Evolutionary conservation across 2,113 vertebrate genomes (phyloP), one percentile per base, ranked within the genome.

Genomic region (Pollachius pollachius): DNA sequence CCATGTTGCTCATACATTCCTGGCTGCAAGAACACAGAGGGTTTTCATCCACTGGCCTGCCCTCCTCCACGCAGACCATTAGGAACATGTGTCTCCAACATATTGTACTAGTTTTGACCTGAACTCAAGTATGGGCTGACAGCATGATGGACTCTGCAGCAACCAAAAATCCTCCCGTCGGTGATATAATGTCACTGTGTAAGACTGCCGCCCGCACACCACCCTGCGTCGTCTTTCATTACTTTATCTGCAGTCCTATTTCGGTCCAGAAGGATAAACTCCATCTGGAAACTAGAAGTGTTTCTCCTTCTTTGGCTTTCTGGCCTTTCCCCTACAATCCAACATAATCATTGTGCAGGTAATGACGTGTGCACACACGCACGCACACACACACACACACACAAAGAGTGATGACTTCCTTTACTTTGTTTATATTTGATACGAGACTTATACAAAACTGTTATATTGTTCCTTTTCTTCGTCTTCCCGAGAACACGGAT

Each of bases 1-100:
- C 70, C 25, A 73, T 71, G 78, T 76, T 74, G 76, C 72, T 65
- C 72, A 59, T 41, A 65, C 70, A 83, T 80, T 81, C 77, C 77
- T 77, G 65, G 61, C 65, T 60, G 57, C 69, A 74, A 25, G 6
- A 81, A 73, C 67, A 64, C 57, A 70, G 27, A 75, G 30, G 70
- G 62, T 67, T 81, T 79, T 84, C 54, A 71, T 71, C 79, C 78
- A 41, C 19, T n/a, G 41, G 68, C 37, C 60, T 19, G 15, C 48
- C 62, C 48, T 75, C 21, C 64, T 77, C 75, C n/a, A 71, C 67
- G 30, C 57, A 75, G 68, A 41, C 17, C 18, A 62, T 63, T 58
- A 56, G 21, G 61, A 66, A 41, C 65, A 68, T 15, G 34, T 1
- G 18, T 71, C 17, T 52, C 48, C 48, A 79, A 84, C n/a, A 69